phyloP scores from a whole-genome alignment of 1,140 invertebrate genomes.

The Vollenhovia emeryi region DNA sequence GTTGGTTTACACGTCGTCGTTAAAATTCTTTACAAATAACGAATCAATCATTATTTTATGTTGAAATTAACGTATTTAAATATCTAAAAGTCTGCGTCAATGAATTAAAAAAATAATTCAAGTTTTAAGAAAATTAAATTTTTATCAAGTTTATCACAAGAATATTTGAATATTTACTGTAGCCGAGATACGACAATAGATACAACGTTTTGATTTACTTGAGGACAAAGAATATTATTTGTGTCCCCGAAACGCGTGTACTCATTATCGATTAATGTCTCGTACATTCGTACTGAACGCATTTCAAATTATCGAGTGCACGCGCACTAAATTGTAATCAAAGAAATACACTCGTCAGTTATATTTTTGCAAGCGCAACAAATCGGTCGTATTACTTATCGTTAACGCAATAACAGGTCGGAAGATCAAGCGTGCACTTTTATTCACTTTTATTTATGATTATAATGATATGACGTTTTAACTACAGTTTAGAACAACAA shows the following conservation, averaged over 20 bases:
- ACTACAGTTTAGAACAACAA: not conserved
- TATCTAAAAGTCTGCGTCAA: not conserved
- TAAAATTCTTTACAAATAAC: too few species aligned
- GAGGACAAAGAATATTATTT: not conserved
- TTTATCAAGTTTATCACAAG: not conserved
- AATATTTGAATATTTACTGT: not conserved
- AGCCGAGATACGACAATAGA: not conserved
- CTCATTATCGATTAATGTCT: not conserved
- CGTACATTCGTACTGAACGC: too few species aligned
- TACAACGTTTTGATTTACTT: not conserved
- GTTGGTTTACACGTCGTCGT: too few species aligned
- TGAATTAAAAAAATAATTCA: not conserved
- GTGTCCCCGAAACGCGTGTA: not conserved
- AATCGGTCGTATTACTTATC: not conserved
- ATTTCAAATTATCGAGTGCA: not conserved
- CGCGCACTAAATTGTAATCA: not conserved
- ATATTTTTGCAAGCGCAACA: not conserved
- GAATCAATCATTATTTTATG: too few species aligned
- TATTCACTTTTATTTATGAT: conserved; percentile 10
- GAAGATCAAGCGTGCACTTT: not conserved
- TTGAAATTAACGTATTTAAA: too few species aligned
- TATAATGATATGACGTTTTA: not conserved
- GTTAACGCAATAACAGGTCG: not conserved
- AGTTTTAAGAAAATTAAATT: not conserved
- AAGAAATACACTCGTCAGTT: not conserved